Conservation (phyloP, 2,797 vertebrate genomes). For the Acrocephalus scirpaceus region DNA sequence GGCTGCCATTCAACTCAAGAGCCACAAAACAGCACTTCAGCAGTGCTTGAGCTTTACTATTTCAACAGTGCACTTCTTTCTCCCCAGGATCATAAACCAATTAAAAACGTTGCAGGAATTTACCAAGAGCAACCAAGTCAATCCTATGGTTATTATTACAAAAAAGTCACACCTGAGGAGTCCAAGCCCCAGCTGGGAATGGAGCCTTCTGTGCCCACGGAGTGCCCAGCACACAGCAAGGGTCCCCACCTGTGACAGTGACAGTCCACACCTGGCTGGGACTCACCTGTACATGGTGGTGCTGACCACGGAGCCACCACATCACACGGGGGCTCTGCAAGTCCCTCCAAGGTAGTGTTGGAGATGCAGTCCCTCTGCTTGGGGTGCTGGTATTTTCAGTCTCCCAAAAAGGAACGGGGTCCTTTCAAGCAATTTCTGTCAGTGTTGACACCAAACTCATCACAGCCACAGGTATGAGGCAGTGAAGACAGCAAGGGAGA, state of each 20-base stretch:
- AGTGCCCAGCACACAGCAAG: not conserved
- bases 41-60: not conserved
- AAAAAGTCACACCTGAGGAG: not conserved
- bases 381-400: not conserved
- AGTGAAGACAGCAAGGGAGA: not conserved
- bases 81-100: not conserved
- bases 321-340: not conserved
- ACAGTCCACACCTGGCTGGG: not conserved
- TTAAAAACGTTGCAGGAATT: not conserved
- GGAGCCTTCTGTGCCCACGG: fast-evolving
- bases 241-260: not conserved
- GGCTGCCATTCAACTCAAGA: not conserved
- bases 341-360: not conserved
- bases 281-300: fast-evolving
- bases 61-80: not conserved
- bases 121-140: not conserved
- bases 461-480: not conserved
- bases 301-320: fast-evolving
- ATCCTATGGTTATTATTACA: not conserved
- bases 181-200: not conserved
- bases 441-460: not conserved
- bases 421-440: not conserved
- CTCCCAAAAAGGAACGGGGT: not conserved
- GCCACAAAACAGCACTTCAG: not conserved
- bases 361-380: not conserved